A percentile compares a stretch with the other conserved stretches of the same genome.
Conservation (phyloP, 1,140 invertebrate species). For the Solen grandis region DNA sequence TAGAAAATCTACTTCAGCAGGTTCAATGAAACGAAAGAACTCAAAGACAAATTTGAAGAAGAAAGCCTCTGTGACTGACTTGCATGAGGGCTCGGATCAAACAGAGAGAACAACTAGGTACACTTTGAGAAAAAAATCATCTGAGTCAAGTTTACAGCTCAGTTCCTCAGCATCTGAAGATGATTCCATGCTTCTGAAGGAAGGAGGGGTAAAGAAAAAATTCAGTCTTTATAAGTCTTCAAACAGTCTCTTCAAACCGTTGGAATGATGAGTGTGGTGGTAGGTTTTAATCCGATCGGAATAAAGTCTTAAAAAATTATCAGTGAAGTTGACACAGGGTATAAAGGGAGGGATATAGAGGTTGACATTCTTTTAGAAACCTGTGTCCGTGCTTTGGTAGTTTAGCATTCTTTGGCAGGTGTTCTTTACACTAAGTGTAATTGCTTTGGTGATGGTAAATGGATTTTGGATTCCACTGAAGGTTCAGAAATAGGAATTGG, state of each 20-base stretch:
- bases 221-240: constrained; percentile 48
- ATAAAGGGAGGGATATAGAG: too few relatives aligned
- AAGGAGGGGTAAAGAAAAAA: constrained; percentile 55
- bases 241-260: constrained; percentile 51
- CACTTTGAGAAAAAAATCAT: constrained; percentile 11
- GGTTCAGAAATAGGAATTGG: too few relatives aligned
- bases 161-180: constrained; percentile 8
- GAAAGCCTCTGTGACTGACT: background rate
- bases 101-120: constrained; percentile 1
- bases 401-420: too few relatives aligned
- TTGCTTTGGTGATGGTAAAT: too few relatives aligned
- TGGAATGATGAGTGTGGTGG: constrained; percentile 21
- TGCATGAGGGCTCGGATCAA: background rate
- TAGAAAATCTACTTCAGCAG: constrained; percentile 39
- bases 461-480: too few relatives aligned
- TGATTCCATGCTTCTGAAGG: background rate
- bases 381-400: too few relatives aligned
- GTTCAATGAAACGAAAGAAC: constrained; percentile 5
- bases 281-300: too few relatives aligned
- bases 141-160: background rate
- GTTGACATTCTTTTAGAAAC: too few relatives aligned
- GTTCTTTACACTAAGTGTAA: too few relatives aligned
- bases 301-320: too few relatives aligned
- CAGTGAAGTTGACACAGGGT: too few relatives aligned
- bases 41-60: constrained; percentile 22